Evolutionary conservation across 2,113 vertebrate species (phyloP).

Genomic region (Todiramphus chloris): DNA sequence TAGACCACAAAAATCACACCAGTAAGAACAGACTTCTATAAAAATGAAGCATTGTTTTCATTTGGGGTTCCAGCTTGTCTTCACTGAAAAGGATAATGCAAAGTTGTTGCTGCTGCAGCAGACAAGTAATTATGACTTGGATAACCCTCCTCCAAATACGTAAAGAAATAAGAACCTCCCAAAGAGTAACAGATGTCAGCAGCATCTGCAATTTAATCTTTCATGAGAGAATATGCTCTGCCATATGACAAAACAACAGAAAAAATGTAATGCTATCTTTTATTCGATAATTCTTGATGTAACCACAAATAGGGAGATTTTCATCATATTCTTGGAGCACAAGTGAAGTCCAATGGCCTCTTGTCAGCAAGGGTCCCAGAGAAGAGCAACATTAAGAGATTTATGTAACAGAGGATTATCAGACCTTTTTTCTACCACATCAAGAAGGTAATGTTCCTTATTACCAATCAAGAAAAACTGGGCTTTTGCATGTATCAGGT

Average conservation of each 20-base stretch:
- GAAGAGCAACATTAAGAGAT: background rate
- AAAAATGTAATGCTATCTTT: background rate
- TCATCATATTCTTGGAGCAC: background rate
- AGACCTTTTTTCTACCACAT: background rate
- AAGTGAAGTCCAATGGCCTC: background rate
- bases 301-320: background rate
- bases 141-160: background rate
- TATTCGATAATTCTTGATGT: background rate
- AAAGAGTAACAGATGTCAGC: background rate
- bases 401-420: background rate
- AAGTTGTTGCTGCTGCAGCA: background rate
- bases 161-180: background rate
- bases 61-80: background rate
- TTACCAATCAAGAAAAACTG: background rate
- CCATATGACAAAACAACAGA: background rate
- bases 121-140: background rate
- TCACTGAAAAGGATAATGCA: background rate
- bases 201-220: constrained; percentile 8
- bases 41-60: background rate
- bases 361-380: background rate
- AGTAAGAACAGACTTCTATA: background rate
- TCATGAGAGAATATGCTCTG: background rate
- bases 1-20: constrained; percentile 7
- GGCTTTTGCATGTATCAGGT: background rate
- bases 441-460: background rate